phyloP scores from a whole-genome alignment of 2,797 vertebrate genomes.

The Sebastes cheni region DNA sequence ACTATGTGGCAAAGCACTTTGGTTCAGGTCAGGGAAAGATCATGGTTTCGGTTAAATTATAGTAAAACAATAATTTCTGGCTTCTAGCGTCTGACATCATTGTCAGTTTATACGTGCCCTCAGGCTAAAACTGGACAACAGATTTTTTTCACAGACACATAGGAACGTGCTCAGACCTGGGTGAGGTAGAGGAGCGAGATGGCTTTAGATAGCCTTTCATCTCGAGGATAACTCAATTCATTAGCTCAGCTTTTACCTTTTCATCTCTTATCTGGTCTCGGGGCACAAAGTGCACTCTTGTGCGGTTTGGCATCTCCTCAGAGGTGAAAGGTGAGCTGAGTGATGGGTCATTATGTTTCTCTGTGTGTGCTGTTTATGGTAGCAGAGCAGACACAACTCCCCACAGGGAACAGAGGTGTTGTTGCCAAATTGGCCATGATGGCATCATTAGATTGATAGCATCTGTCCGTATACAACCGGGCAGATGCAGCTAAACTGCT shows the following conservation, averaged over 20 bases:
- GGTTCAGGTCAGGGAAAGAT: neutral
- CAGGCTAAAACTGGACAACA: neutral
- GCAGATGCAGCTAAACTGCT: conserved; percentile 13
- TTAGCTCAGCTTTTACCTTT: conserved; percentile 50
- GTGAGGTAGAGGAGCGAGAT: conserved; percentile 25
- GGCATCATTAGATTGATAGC: conserved; percentile 57
- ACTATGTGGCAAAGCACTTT: neutral
- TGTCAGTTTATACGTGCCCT: neutral
- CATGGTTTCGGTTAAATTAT: neutral
- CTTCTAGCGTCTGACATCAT: neutral
- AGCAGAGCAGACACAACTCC: conserved; percentile 28
- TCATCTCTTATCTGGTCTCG: conserved; percentile 59
- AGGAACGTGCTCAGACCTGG: conserved; percentile 37
- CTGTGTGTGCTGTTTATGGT: conserved; percentile 26
- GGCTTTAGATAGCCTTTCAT: conserved; percentile 51
- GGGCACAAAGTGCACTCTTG: conserved; percentile 56
- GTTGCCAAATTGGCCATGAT: conserved; percentile 47
- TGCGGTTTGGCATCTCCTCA: conserved; percentile 51
- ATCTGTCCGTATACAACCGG: conserved; percentile 27
- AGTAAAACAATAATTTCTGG: neutral
- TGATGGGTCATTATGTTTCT: conserved; percentile 55
- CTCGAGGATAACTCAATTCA: conserved; percentile 46
- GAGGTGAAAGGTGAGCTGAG: conserved; percentile 69
- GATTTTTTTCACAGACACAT: neutral
- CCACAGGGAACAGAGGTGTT: conserved; percentile 43